Evolutionary conservation across 1,140 invertebrate species (phyloP), one percentile per base, ranked within the genome.

Genomic region (Ips typographus): DNA sequence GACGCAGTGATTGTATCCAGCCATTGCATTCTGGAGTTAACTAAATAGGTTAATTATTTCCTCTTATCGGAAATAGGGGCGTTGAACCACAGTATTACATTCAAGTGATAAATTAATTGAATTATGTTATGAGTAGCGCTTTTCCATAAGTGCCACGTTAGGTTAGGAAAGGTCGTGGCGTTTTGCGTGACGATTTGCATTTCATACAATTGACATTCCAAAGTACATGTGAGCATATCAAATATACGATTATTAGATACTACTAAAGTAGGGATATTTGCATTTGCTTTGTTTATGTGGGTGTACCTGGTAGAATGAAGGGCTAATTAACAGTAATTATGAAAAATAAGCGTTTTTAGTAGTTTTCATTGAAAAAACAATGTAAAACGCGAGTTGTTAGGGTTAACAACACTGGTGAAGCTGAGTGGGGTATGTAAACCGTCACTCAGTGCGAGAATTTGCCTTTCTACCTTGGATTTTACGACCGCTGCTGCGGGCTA

Each of bases 391-490:
- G 49, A 41, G 59, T 68, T 49, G 55, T 58, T 62, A 68, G 68
- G 68, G 68, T 70, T 62, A 70, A 70, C 60, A 70, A 70, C 68
- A 70, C 56, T 52, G 60, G 63, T 61, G 63, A 70, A 64, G 40
- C 52, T 52, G 68, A 70, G 60, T 57, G 53, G 51, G 61, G 60
- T 58, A 62, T 64, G 68, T 70, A 70, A 70, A 70, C 66, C 61
- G 68, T 70, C 68, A 70, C 55, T 70, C 68, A 70, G 55, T 64
- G 61, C 61, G 53, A 64, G 68, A 70, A 70, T 70, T 70, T 70
- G 68, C 68, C 68, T 70, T 70, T 70, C 68, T 57, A 70, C 68
- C 68, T 70, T 70, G 68, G 61, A 70, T 70, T 70, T 70, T 70
- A 70, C 61, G 61, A 64, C 38, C 43, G 51, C 55, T 8, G 53